A percentile compares a stretch with the other conserved stretches of the same genome.
Evolutionary conservation across 1,140 invertebrate genomes (phyloP).

Genomic region (Eurosta solidaginis): DNA sequence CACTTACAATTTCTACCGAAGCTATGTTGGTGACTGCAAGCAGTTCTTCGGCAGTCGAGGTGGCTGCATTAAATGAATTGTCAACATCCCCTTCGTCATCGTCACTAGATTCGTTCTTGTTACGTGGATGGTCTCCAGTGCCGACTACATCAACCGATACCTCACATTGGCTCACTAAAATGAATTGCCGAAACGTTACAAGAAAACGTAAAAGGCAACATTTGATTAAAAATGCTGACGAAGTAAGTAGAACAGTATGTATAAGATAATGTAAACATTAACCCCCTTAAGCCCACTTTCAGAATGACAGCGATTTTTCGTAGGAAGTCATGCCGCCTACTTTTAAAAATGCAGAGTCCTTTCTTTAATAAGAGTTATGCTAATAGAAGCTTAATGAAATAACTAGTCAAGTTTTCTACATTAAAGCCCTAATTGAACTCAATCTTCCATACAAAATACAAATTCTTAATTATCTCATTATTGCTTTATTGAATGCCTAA

Average conservation of each 20-base stretch:
- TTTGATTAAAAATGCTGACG: neutral
- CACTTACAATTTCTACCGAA: neutral
- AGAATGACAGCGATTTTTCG: too few relatives aligned
- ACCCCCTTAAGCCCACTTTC: too few relatives aligned
- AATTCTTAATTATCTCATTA: too few relatives aligned
- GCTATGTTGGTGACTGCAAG: neutral
- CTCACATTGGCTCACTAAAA: neutral
- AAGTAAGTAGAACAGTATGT: constrained; percentile 2
- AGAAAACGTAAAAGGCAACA: neutral
- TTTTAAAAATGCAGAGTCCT: too few relatives aligned
- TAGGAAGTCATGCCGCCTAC: too few relatives aligned
- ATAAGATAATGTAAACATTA: too few relatives aligned
- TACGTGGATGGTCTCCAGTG: constrained; percentile 2
- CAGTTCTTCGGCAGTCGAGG: neutral
- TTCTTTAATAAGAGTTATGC: too few relatives aligned
- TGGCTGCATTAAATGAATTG: neutral
- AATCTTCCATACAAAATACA: too few relatives aligned
- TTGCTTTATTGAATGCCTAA: too few relatives aligned
- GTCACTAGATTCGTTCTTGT: neutral
- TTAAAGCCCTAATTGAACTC: too few relatives aligned
- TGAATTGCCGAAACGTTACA: neutral
- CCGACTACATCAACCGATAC: neutral
- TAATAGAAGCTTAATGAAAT: too few relatives aligned
- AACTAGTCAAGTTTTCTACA: too few relatives aligned
- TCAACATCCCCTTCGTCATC: neutral